Conservation (phyloP, 1,140 invertebrate genomes). For the Acromyrmex echinatior region DNA sequence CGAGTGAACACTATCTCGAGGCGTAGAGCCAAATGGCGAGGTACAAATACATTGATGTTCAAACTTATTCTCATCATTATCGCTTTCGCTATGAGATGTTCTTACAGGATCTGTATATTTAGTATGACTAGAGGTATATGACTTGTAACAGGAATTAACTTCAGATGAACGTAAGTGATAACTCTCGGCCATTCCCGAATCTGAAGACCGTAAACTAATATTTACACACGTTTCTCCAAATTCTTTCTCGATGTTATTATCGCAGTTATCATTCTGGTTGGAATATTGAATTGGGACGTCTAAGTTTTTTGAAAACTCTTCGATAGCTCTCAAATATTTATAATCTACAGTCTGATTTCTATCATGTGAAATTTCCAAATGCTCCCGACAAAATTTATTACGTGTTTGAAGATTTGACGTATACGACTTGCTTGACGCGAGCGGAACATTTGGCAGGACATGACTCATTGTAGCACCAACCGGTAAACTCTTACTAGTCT, state of each 20-base stretch:
- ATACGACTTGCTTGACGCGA: slow-evolving; percentile 63
- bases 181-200: slow-evolving; percentile 94
- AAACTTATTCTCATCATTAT: slow-evolving; percentile 89
- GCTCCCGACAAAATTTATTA: slow-evolving; percentile 45
- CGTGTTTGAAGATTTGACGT: slow-evolving; percentile 56
- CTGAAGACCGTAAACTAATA: slow-evolving; percentile 89
- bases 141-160: slow-evolving; percentile 80
- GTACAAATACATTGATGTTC: slow-evolving; percentile 91
- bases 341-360: slow-evolving; percentile 52
- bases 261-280: background rate
- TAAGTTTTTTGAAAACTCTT: slow-evolving; percentile 34
- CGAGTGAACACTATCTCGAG: slow-evolving; percentile 82
- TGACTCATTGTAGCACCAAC: slow-evolving; percentile 22
- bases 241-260: slow-evolving; percentile 7
- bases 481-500: slow-evolving; percentile 78
- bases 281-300: slow-evolving; percentile 8
- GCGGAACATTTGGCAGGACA: slow-evolving; percentile 65
- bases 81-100: slow-evolving; percentile 83
- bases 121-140: slow-evolving; percentile 64
- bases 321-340: slow-evolving; percentile 62
- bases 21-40: slow-evolving; percentile 91
- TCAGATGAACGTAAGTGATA: slow-evolving; percentile 86
- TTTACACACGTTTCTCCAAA: slow-evolving; percentile 38
- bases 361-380: slow-evolving; percentile 34
- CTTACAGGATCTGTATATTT: slow-evolving; percentile 62